Percentiles rank a stretch among this genome's conserved stretches.
phyloP scores from a whole-genome alignment of 2,888 invertebrate genomes.

The Drosophila limbata region DNA sequence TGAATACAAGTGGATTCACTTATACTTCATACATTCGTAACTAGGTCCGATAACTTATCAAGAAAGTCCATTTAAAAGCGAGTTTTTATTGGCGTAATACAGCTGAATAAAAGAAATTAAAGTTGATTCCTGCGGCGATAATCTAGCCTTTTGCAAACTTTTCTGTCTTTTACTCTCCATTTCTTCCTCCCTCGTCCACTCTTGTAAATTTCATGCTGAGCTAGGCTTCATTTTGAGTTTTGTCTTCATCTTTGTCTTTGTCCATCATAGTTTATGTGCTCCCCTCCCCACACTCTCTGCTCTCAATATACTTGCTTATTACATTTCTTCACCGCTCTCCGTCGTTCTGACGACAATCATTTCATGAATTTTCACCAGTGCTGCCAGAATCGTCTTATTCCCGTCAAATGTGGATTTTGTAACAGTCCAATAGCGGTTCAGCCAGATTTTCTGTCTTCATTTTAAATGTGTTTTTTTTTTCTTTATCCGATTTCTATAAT shows the following conservation, averaged over 20 bases:
- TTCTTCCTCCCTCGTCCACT: neutral
- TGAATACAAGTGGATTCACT: neutral
- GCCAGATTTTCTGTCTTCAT: neutral
- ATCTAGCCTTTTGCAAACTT: conserved; percentile 40
- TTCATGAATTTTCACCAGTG: conserved; percentile 2
- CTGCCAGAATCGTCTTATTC: neutral
- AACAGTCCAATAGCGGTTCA: neutral
- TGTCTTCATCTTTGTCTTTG: conserved; percentile 22
- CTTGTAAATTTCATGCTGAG: neutral
- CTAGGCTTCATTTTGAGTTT: conserved; percentile 15
- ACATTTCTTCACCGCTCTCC: conserved; percentile 40
- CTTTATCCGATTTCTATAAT: no score
- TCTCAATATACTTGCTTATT: conserved; percentile 49
- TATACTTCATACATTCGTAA: neutral
- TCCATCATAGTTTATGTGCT: conserved; percentile 62
- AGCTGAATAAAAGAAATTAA: conserved; percentile 49
- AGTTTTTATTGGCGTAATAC: conserved; percentile 47
- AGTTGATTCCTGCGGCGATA: conserved; percentile 49
- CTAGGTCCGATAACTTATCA: conserved; percentile 21
- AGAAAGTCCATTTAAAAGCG: conserved; percentile 40
- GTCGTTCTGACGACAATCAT: neutral
- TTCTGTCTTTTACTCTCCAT: conserved; percentile 18
- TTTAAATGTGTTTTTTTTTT: no score
- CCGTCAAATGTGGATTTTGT: neutral
- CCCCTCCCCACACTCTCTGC: neutral